phyloP scores from a whole-genome alignment of 1,140 invertebrate genomes.

The Panagrolaimus sp. region DNA sequence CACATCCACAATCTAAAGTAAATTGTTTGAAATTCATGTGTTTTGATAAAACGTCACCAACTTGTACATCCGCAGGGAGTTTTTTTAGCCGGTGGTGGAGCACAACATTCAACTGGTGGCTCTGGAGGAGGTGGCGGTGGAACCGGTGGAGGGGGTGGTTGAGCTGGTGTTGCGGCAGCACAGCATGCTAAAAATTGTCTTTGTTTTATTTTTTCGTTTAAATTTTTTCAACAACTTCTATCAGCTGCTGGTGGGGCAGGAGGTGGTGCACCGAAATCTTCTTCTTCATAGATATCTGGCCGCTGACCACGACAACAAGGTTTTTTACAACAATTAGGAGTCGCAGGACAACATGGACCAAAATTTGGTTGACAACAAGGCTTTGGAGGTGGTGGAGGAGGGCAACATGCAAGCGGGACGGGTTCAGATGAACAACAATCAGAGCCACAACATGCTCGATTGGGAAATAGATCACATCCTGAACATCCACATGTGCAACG shows the following conservation, averaged over 20 bases:
- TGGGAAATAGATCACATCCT: slow-evolving; percentile 47
- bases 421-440: slow-evolving; percentile 35
- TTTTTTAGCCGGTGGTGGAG: slow-evolving; percentile 24
- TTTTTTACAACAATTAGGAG: slow-evolving; percentile 45
- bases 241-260: slow-evolving; percentile 29
- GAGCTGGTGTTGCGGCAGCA: slow-evolving; percentile 36
- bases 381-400: slow-evolving; percentile 48
- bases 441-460: slow-evolving; percentile 37
- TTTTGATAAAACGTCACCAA: not conserved
- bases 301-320: slow-evolving; percentile 40
- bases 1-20: slow-evolving; percentile 43
- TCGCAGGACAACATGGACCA: slow-evolving; percentile 46
- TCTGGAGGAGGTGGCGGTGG: slow-evolving; percentile 44
- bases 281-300: slow-evolving; percentile 42
- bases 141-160: slow-evolving; percentile 34
- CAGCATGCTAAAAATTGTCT: slow-evolving; percentile 30
- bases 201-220: not conserved
- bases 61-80: slow-evolving; percentile 34
- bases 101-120: slow-evolving; percentile 45
- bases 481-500: slow-evolving; percentile 44
- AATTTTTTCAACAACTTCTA: not conserved
- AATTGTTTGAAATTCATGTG: not conserved
- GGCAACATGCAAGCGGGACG: slow-evolving; percentile 44
- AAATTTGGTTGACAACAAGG: slow-evolving; percentile 46
- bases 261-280: slow-evolving; percentile 21